Evolutionary conservation across 2,797 vertebrate genomes (phyloP).

Genomic region (Heteromormyrus szaboi): DNA sequence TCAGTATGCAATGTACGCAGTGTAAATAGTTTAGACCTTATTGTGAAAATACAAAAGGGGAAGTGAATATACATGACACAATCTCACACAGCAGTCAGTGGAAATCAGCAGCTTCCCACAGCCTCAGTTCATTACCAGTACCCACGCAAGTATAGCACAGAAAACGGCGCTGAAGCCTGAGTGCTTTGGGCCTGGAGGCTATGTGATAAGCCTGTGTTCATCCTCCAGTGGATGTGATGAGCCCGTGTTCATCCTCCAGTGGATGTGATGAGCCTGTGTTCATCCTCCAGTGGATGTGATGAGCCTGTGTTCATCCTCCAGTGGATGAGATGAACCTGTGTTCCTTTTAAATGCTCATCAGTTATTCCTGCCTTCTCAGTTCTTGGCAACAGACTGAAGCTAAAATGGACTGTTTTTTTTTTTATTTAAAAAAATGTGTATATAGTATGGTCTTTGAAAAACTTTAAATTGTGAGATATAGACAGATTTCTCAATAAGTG

Average conservation of each 20-base stretch:
- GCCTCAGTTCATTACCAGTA: slow-evolving; percentile 17
- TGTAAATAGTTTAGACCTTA: slow-evolving; percentile 16
- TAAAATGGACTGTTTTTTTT: background rate
- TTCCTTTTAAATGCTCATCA: background rate
- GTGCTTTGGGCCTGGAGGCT: background rate
- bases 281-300: too few species aligned
- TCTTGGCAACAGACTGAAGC: background rate
- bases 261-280: background rate
- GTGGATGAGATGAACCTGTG: background rate
- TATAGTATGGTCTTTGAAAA: background rate
- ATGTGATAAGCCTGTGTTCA: background rate
- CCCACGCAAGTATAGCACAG: background rate
- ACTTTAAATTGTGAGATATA: background rate
- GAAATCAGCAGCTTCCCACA: slow-evolving; percentile 29
- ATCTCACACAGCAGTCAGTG: slow-evolving; percentile 38
- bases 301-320: too few species aligned
- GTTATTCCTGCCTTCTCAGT: background rate
- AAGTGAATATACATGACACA: slow-evolving; percentile 49
- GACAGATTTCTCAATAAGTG: background rate
- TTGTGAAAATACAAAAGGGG: slow-evolving; percentile 40
- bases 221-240: background rate
- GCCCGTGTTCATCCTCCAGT: too few species aligned
- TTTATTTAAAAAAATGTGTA: background rate
- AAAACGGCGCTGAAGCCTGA: background rate
- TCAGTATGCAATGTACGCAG: slow-evolving; percentile 28